phyloP scores from a whole-genome alignment of 2,888 invertebrate species.

The Agrochola circellaris region DNA sequence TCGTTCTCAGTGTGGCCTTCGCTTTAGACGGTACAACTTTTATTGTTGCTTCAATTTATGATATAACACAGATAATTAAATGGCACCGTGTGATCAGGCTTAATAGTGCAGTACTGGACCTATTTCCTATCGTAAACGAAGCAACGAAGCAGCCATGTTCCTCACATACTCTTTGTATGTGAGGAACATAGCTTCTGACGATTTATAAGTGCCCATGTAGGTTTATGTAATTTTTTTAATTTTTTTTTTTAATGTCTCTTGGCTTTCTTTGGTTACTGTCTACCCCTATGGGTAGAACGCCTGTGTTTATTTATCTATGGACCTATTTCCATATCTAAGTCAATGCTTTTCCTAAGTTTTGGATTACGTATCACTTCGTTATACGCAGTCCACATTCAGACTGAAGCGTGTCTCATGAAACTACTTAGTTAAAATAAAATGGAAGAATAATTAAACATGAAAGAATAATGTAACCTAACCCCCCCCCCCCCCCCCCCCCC shows the following conservation, averaged over 20 bases:
- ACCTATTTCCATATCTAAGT: not conserved
- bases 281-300: too few species aligned
- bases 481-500: too few species aligned
- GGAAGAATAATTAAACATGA: not conserved
- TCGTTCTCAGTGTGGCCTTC: not conserved
- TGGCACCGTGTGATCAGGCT: not conserved
- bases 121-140: not conserved
- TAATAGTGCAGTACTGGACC: not conserved
- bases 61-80: too few species aligned
- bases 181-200: too few species aligned
- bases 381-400: not conserved
- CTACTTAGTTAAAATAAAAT: not conserved
- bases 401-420: not conserved
- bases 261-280: too few species aligned
- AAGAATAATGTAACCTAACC: not conserved
- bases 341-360: not conserved
- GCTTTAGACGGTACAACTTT: not conserved
- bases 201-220: too few species aligned
- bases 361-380: not conserved
- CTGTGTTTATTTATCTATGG: too few species aligned
- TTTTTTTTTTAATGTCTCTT: too few species aligned
- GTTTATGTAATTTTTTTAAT: too few species aligned
- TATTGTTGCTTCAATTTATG: not conserved
- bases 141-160: too few species aligned
- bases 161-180: too few species aligned